phyloP scores from a whole-genome alignment of 2,113 vertebrate genomes.

The Meleagris gallopavo region DNA sequence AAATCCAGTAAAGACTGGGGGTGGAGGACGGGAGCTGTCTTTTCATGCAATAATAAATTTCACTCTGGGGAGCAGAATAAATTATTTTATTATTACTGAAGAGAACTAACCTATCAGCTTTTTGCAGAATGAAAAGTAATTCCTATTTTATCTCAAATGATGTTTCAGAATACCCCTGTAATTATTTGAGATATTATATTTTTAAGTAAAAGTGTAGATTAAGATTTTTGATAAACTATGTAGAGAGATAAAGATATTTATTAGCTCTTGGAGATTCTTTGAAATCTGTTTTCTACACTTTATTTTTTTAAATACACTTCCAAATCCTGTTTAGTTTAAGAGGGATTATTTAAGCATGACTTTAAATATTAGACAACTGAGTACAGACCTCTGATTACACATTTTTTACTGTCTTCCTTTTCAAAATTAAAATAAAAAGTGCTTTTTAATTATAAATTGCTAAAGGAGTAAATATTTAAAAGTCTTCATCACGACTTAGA shows the following conservation, averaged over 20 bases:
- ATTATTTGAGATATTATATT: neutral
- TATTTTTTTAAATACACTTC: neutral
- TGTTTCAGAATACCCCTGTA: neutral
- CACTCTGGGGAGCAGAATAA: neutral
- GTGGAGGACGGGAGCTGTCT: neutral
- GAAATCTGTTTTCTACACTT: neutral
- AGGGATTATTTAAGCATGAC: neutral
- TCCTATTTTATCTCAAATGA: neutral
- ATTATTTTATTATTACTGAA: neutral
- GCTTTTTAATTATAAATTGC: neutral
- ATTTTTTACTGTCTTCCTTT: neutral
- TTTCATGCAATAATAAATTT: neutral
- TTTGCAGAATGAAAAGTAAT: neutral
- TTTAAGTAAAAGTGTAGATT: neutral
- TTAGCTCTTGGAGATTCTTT: neutral
- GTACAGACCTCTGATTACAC: neutral
- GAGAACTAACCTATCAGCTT: neutral
- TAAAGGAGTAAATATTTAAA: neutral
- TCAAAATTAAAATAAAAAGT: neutral
- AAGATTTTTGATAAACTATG: neutral
- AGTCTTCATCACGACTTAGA: neutral
- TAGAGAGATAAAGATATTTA: neutral
- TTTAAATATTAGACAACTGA: neutral
- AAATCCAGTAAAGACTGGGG: neutral
- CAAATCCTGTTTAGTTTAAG: neutral